Base-by-base conservation (phyloP, 35 echinoderm and acorn worm genomes). In the Eucidaris tribuloides region DNA sequence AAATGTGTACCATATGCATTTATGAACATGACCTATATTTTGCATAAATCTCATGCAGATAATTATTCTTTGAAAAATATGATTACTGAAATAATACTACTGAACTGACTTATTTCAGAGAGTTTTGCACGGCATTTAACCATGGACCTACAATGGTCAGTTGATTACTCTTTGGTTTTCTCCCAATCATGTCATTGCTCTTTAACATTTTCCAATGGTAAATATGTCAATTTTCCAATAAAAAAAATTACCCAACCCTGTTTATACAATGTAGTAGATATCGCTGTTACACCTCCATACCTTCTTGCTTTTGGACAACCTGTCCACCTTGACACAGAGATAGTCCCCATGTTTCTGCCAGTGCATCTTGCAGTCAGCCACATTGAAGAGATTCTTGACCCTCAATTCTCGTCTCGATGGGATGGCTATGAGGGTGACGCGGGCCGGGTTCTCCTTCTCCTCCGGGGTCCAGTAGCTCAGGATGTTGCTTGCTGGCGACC, bases 331-430 rank as follows among this genome's bases (percentile, higher is more conserved):
- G 29, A 89, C 82, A 42, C 86, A 89, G 7, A 98, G 64, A 79
- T 89, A 98, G 41, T 98, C 89, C 2, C 95, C 95, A 24, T 86
- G 86, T 19, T 89, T 89, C 78, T 98, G 95, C 95, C 95, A 98
- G 58, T 98, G 95, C 58, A 98, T 63, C 42, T 97, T 98, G 74
- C 95, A 98, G 52, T 98, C 95, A 20, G 85, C 89, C 20, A 97
- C 95, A 61, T 90, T 98, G 87, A 90, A 98, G 18, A 98, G 83
- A 44, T 92, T 98, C 78, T 98, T 98, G 17, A 92, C 87, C 31
- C 95, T 65, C 0, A 98, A 46, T 58, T 98, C 95, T 43, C 55
- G 92, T 57, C 95, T 84, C 2, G 86, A 90, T 28, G 95, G 95
- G 31, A 98, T 87, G 63, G 92, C 95, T 0, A 98, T 79, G 11